Conservation (phyloP, 1,140 invertebrate species). For the Temnothorax nylanderi region DNA sequence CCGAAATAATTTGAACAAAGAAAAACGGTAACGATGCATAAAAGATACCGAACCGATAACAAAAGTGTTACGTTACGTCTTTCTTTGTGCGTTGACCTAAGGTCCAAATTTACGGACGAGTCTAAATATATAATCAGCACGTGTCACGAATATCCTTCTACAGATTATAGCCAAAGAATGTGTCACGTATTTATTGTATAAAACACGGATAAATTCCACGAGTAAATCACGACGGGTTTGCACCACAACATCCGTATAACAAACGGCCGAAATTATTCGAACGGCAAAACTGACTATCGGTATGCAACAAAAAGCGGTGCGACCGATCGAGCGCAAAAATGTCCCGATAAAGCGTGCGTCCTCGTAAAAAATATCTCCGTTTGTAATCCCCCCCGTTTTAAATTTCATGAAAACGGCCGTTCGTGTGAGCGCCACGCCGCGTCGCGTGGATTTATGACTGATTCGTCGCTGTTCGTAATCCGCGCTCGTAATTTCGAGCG, state of each 20-base stretch:
- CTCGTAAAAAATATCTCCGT: constrained; percentile 58
- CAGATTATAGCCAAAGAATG: background rate
- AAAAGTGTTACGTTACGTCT: too few species aligned
- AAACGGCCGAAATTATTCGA: constrained; percentile 50
- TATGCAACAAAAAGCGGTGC: constrained; percentile 43
- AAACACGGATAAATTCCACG: constrained; percentile 46
- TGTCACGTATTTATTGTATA: background rate
- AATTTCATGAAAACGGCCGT: constrained; percentile 57
- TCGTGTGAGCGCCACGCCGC: background rate
- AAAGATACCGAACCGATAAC: constrained; percentile 40
- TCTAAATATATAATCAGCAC: too few species aligned
- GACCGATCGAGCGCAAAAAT: constrained; percentile 50
- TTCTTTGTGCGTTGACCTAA: too few species aligned
- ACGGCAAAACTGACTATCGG: constrained; percentile 32
- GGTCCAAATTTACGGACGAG: too few species aligned
- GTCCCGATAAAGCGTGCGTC: constrained; percentile 39
- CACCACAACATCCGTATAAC: constrained; percentile 49
- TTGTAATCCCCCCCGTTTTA: constrained; percentile 51
- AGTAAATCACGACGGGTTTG: constrained; percentile 35
- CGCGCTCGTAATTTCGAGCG: constrained; percentile 55
- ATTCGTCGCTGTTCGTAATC: constrained; percentile 54
- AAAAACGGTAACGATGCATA: constrained; percentile 25
- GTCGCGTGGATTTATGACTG: constrained; percentile 44
- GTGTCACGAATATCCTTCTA: too few species aligned
- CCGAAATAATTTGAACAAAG: constrained; percentile 62